Evolutionary conservation across 2,888 invertebrate genomes (phyloP).

Genomic region (Antheraea assamensis): DNA sequence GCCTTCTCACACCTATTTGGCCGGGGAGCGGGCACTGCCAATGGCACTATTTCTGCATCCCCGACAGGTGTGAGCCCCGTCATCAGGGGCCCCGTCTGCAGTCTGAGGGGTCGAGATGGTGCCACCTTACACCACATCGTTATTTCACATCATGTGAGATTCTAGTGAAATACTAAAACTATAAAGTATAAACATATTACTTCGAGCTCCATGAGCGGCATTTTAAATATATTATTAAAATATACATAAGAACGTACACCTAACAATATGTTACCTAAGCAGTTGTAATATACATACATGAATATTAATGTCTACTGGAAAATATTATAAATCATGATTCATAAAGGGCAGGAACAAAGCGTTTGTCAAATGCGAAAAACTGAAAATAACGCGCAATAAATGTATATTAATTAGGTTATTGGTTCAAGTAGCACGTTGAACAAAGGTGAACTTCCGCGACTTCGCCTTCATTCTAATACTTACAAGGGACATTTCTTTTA

Average conservation of each 20-base stretch:
- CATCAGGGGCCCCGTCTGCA: no score
- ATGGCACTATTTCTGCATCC: no score
- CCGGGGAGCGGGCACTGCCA: no score
- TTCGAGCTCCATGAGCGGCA: not conserved
- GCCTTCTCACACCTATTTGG: no score
- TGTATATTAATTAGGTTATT: not conserved
- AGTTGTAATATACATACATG: not conserved
- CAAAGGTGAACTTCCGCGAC: not conserved
- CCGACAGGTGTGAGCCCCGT: no score
- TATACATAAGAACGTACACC: not conserved
- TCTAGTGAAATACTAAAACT: no score
- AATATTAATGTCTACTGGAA: slow-evolving; percentile 4
- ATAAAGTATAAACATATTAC: not conserved
- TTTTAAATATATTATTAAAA: not conserved
- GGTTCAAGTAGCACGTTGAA: not conserved
- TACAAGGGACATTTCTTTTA: not conserved
- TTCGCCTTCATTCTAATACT: not conserved
- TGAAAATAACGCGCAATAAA: slow-evolving; percentile 29
- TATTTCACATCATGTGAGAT: no score
- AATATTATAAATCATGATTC: slow-evolving; percentile 10
- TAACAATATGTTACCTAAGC: not conserved
- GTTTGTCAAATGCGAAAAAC: slow-evolving; percentile 24
- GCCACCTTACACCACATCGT: no score
- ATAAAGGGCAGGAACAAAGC: slow-evolving; percentile 4
- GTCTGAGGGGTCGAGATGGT: no score